Evolutionary conservation across 35 echinoderm and acorn worm genomes (phyloP).

Genomic region (Chiridota heheva): DNA sequence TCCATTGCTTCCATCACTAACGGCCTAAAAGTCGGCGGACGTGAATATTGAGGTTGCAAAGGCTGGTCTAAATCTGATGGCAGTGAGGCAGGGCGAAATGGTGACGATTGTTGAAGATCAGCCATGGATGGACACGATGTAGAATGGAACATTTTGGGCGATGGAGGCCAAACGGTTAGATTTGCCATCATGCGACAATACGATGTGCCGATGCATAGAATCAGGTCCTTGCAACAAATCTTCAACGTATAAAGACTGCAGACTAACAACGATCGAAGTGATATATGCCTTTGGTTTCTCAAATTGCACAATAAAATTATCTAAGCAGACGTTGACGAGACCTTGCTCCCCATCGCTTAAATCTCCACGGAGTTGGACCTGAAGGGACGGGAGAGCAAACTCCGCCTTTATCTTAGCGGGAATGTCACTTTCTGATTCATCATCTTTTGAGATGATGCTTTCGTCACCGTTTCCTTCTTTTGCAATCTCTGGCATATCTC

Average conservation of each 20-base stretch:
- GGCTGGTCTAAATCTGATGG: slow-evolving; percentile 62
- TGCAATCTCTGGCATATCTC: slow-evolving; percentile 9
- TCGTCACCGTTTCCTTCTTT: no score
- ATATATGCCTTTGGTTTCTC: slow-evolving; percentile 66
- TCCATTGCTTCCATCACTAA: slow-evolving; percentile 9
- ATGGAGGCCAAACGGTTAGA: neutral
- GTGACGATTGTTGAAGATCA: slow-evolving; percentile 45
- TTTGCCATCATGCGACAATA: slow-evolving; percentile 58
- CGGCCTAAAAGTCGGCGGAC: slow-evolving; percentile 13
- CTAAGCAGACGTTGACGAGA: slow-evolving; percentile 69
- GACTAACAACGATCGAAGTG: slow-evolving; percentile 61
- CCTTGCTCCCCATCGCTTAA: slow-evolving; percentile 93
- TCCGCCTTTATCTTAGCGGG: slow-evolving; percentile 54
- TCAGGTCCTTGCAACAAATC: slow-evolving; percentile 67
- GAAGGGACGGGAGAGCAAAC: slow-evolving; percentile 84
- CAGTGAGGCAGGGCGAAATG: slow-evolving; percentile 61
- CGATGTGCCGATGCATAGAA: slow-evolving; percentile 71
- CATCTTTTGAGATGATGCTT: neutral
- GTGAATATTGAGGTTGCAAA: slow-evolving; percentile 32
- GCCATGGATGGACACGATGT: slow-evolving; percentile 85
- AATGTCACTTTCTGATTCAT: neutral
- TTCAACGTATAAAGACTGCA: slow-evolving; percentile 81
- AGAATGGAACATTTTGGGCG: slow-evolving; percentile 75
- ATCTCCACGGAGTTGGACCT: slow-evolving; percentile 70
- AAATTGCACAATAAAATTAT: slow-evolving; percentile 85